Conservation (phyloP, 2,797 vertebrate species). For the Dendrocincla tyrannina region DNA sequence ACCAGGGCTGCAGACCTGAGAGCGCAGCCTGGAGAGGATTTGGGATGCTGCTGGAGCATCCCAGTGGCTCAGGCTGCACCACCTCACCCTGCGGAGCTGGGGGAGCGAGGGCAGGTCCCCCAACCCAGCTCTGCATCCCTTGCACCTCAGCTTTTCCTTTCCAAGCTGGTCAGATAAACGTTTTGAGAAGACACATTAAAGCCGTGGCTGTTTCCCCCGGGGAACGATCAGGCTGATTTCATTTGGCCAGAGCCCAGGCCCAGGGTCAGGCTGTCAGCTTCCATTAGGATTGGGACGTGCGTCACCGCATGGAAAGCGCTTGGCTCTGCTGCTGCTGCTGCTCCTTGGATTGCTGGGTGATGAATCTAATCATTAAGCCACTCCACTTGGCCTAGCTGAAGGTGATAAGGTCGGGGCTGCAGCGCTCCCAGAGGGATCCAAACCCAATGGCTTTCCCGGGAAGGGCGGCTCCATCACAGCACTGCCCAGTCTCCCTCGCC, state of each 20-base stretch:
- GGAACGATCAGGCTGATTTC: conserved; percentile 21
- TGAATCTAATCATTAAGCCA: conserved; percentile 5
- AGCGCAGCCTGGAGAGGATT: neutral
- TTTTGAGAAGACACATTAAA: conserved; percentile 5
- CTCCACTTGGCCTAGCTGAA: neutral
- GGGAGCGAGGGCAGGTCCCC: neutral
- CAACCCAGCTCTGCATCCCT: neutral
- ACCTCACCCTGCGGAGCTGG: neutral
- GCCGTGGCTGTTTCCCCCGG: neutral
- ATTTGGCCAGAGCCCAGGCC: neutral
- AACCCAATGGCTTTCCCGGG: neutral
- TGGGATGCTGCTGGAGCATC: neutral
- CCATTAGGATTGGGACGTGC: neutral
- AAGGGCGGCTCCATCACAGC: neutral
- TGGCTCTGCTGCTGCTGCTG: neutral
- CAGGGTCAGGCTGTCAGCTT: conserved; percentile 22
- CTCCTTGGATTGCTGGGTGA: conserved; percentile 20
- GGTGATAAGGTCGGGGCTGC: neutral
- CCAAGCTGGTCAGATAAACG: neutral
- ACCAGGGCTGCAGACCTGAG: accelerated
- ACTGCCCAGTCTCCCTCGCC: accelerated
- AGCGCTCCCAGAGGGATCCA: neutral
- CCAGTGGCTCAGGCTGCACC: accelerated
- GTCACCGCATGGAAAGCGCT: neutral
- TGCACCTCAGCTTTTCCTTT: neutral